Evolutionary conservation across 37 sponge, comb jelly and placozoan genomes (phyloP), one percentile per base, ranked within the genome.

Genomic region (Bolinopsis microptera): DNA sequence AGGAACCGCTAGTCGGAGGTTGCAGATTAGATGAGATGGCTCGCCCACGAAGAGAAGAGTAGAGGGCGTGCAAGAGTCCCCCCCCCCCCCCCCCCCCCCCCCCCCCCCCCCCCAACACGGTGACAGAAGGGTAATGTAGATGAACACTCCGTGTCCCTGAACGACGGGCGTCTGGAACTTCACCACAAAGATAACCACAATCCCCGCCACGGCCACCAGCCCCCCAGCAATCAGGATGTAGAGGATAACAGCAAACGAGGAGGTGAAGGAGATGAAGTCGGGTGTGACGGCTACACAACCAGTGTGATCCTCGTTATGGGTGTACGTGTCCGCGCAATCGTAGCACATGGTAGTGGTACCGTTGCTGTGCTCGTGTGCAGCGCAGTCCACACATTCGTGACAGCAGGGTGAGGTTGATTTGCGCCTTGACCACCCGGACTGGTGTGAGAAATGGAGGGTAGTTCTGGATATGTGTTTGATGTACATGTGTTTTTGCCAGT

Each of bases 321-420:
- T 86, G 61, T 41, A 41, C 27, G 90, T 86, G 2, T 39, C 48
- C 28, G 13, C 26, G 61, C 90, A 86, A 1, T 25, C n/a, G 61
- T 9, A 39, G 35, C 90, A 86, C 61, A 36, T 38, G 26, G n/a
- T 86, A 5, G 61, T 26, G 61, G 41, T 33, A 13, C 61, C 90
- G 61, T 41, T 40, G 90, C 41, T 41, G 31, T 40, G 39, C 38
- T 86, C 38, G 32, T 77, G 80, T 1, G 41, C 90, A 16, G 61
- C 61, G 31, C 90, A 86, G 9, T 86, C 35, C n/a, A 41, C 90
- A 86, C 90, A 86, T 48, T 86, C 90, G 90, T 86, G 90, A 86
- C 90, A 86, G 90, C 90, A 86, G 31, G 90, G 90, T 3, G 61
- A 39, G 38, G 35, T 34, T 18, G 90, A 41, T 23, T 86, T 86